phyloP scores from a whole-genome alignment of 2,888 invertebrate genomes.

The Frankliniella intonsa region DNA sequence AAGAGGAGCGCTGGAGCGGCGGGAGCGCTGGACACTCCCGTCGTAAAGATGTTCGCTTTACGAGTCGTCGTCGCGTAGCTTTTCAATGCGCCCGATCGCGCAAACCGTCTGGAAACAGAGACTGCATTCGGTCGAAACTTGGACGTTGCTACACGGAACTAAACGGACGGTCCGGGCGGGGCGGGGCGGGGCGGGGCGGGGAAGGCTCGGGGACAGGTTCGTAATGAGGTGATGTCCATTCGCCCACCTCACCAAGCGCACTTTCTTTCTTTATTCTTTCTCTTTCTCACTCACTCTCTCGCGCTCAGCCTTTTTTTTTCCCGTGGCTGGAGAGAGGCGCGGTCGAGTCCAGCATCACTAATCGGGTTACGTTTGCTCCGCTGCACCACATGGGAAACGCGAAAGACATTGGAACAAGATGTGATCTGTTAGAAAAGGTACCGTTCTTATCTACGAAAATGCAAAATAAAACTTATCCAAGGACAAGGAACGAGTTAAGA shows the following conservation, averaged over 20 bases:
- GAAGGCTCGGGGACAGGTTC: no score
- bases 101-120: neutral
- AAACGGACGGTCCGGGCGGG: neutral
- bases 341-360: neutral
- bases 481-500: neutral
- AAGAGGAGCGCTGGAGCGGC: neutral
- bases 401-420: no score
- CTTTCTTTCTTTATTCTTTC: no score
- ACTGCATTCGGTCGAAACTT: no score
- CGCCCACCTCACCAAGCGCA: no score
- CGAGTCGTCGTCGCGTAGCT: neutral
- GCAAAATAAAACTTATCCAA: no score
- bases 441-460: no score
- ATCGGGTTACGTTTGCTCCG: neutral
- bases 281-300: neutral
- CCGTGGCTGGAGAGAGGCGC: neutral
- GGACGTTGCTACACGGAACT: neutral
- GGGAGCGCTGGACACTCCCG: neutral
- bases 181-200: neutral
- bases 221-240: no score
- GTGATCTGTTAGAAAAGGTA: no score
- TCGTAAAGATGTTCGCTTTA: neutral
- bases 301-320: neutral
- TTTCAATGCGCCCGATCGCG: conserved; percentile 10
- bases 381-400: neutral